Evolutionary conservation across 2,888 invertebrate genomes (phyloP), one percentile per base, ranked within the genome.

Genomic region (Tetragnatha montana): DNA sequence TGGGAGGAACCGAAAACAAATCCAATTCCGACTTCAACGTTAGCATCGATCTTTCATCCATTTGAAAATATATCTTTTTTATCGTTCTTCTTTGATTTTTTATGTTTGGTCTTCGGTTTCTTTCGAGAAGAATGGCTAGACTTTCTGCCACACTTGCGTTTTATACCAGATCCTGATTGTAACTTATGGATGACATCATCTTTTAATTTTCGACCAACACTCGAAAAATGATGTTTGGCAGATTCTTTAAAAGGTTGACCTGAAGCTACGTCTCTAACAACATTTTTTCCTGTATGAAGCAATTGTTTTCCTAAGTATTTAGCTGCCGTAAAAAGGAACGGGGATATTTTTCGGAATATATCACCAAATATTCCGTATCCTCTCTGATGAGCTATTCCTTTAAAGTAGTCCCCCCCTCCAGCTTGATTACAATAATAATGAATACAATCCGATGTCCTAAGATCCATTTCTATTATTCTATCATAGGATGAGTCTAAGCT

Each of bases 51-150:
- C 22, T 60, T 35, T 49, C 19, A 75, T 75, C 49, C 47, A 35
- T 14, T 12, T 47, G 49, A 35, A 17, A 47, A 47, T 22, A 14
- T 47, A 47, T 47, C 47, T 75, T 19, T 22, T 35, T 96, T 99
- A 92, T 96, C 97, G 91, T 98, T 98, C 93, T 6, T 60, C 60
- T 10, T 35, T 4, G 98, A 99, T 93, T 99, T 99, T 94, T 98
- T 98, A 80, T 96, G 97, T 21, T 47, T 47, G 47, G 47, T 49
- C 10, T 19, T 21, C 1, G 22, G 12, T 71, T 19, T 71, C 22
- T 71, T 49, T 75, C 14, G 22, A 69, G 0, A 75, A 7, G 35
- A 71, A 68, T 14, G 14, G 0, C 10, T 14, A 8, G 81, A 50
- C 50, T 81, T 84, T 21, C 73, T 81, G 49, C 75, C 75, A 0